A percentile compares a stretch with the other conserved stretches of the same genome.
phyloP scores from a whole-genome alignment of 2,888 invertebrate species.

The Cantharis rustica region DNA sequence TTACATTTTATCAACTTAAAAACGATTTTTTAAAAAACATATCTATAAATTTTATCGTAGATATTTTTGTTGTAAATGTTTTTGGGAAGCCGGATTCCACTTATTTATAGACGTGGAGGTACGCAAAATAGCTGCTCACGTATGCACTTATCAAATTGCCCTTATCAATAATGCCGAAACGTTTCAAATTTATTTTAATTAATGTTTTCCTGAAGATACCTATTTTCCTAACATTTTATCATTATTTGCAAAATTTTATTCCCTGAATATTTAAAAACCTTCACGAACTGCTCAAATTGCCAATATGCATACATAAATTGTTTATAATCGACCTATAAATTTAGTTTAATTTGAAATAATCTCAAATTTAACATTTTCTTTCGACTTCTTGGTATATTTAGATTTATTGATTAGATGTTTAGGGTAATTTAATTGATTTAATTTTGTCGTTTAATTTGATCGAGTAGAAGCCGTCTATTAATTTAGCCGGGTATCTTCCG shows the following conservation, averaged over 20 bases:
- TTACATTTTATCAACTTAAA: conserved; percentile 1
- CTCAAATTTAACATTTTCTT: not conserved
- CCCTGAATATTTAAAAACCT: not conserved
- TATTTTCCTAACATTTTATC: not conserved
- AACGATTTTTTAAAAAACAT: not conserved
- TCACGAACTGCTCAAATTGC: not conserved
- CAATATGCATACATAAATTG: too few species aligned
- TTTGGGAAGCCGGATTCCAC: not conserved
- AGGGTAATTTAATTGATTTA: too few species aligned
- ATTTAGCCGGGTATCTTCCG: too few species aligned
- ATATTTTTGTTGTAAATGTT: not conserved
- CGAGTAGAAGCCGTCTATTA: too few species aligned
- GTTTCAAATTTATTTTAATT: not conserved
- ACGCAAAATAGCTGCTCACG: not conserved
- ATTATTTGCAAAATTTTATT: too few species aligned
- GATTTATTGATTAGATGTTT: not conserved
- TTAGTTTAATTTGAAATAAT: not conserved
- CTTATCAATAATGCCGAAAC: not conserved
- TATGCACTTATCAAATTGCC: not conserved
- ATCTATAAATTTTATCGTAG: not conserved
- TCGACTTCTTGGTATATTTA: not conserved
- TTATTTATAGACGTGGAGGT: not conserved
- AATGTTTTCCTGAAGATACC: not conserved
- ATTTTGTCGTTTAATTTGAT: not conserved
- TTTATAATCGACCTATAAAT: too few species aligned